Base-by-base conservation (phyloP, 2,888 invertebrate genomes). In the Euplagia quadripunctaria region DNA sequence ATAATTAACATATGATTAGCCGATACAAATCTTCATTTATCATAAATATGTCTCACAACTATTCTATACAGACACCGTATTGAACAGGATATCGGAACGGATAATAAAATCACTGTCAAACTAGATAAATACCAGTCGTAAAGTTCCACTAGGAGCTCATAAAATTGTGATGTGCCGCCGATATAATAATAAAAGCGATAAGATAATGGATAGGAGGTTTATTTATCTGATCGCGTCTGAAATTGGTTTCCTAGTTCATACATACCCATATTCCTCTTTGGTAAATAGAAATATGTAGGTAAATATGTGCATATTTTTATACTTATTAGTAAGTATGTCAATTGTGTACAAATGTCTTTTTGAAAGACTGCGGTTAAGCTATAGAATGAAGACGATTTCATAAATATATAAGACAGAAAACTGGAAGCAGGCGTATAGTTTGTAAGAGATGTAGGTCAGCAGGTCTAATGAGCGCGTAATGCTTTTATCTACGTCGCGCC, bases 81-180 rank as follows among this genome's bases (percentile, higher is more conserved):
- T 72, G 43, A 66, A 65, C 66, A 75, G 79, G 76, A 70, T 73
- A 70, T 55, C 6, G 64, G 49, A 17, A 61, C 61, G 51, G 64
- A 71, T 82, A 58, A 68, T 82, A 79, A 84, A 77, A 79, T 82
- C 49, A 75, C 75, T 75, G 75, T 73, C 75, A 70, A 63, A 79
- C 64, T 52, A 70, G 72, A 84, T 82, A 84, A 77, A 72, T 64
- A 71, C 31, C n/a, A 72, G 71, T 84, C 85, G 70, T 82, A 84
- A 84, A 84, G 63, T 51, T 11, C 31, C 17, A 3, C 46, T 63
- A 31, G 65, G 64, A 20, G 61, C 49, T 49, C 46, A 67, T 82
- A 84, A 79, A 79, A 71, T 7, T 52, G 52, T 42, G 51, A 67
- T 42, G 63, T 51, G 64, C 64, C 63, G 64, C 63, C 69, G 58